These are phyloP conservation scores for Poecilia gillii DNA, from an alignment of 2,797 vertebrate genomes.

Conservation along the genomic window DNA sequence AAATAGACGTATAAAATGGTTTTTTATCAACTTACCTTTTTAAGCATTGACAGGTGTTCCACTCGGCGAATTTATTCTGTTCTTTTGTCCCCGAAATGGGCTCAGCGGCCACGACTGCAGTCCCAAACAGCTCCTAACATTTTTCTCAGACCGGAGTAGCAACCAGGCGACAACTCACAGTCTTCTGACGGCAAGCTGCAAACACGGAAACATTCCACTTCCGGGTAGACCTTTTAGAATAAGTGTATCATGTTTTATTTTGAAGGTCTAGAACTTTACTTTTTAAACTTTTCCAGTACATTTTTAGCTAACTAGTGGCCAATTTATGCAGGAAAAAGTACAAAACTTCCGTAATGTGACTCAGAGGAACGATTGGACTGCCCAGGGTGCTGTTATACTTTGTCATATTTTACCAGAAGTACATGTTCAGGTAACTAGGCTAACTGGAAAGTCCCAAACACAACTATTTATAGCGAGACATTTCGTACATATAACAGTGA, in stretches of 20 bases:
- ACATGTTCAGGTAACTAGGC: neutral
- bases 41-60: neutral
- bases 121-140: slow-evolving; percentile 43
- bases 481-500: neutral
- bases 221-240: slow-evolving; percentile 19
- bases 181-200: rapidly evolving
- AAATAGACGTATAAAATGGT: neutral
- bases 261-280: neutral
- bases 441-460: neutral
- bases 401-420: neutral
- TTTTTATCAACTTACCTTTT: slow-evolving; percentile 37
- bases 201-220: rapidly evolving
- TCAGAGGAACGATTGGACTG: slow-evolving; percentile 14
- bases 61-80: neutral
- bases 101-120: slow-evolving; percentile 17
- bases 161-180: neutral
- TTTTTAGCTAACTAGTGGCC: rapidly evolving
- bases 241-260: slow-evolving; percentile 15
- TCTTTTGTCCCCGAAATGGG: slow-evolving; percentile 1
- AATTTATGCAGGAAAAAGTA: neutral
- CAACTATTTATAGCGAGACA: neutral
- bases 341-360: slow-evolving; percentile 71
- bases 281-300: rapidly evolving
- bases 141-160: slow-evolving; percentile 48
- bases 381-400: slow-evolving; percentile 7